Evolutionary conservation across 2,888 invertebrate genomes (phyloP).

Genomic region (Ormyrus pomaceus): DNA sequence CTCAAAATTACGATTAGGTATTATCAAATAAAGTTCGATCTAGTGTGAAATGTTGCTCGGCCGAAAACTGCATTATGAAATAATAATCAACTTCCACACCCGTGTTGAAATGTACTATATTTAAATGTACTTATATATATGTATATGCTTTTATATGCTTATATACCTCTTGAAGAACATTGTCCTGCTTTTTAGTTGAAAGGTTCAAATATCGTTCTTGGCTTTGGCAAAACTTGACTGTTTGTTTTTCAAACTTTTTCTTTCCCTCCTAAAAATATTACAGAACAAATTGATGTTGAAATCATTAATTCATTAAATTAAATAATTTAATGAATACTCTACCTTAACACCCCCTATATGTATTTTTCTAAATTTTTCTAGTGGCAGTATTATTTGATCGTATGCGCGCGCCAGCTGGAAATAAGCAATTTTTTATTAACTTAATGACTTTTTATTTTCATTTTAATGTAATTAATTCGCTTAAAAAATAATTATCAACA

Average conservation of each 20-base stretch:
- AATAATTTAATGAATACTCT: constrained; percentile 47
- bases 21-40: no score
- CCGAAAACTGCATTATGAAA: no score
- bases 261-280: constrained; percentile 85
- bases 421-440: constrained; percentile 63
- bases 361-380: constrained; percentile 95
- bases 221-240: constrained; percentile 96
- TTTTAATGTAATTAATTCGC: not conserved
- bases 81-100: no score
- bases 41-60: no score
- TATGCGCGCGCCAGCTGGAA: constrained; percentile 92
- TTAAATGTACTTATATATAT: not conserved
- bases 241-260: constrained; percentile 99
- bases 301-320: not conserved
- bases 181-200: constrained; percentile 93
- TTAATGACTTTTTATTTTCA: not conserved
- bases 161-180: constrained; percentile 91
- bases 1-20: no score
- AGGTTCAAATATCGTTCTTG: constrained; percentile 96
- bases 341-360: constrained; percentile 97
- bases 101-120: no score
- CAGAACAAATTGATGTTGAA: not conserved
- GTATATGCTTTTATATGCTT: no score
- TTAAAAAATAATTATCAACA: not conserved
- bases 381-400: constrained; percentile 93